Conservation (phyloP, 1,140 invertebrate species). For the Matsumurasca onukii region DNA sequence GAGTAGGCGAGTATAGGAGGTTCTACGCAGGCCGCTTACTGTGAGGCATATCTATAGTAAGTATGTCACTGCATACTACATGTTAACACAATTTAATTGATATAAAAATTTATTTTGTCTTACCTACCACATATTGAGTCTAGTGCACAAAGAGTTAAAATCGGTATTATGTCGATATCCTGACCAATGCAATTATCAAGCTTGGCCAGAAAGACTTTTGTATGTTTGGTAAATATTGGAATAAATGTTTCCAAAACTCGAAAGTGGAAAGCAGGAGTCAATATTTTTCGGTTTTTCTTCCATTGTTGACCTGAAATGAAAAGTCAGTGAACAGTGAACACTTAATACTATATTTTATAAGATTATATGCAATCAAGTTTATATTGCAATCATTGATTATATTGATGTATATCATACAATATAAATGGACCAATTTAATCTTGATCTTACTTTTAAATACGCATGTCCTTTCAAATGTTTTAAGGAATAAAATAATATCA, state of each 20-base stretch:
- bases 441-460: neutral
- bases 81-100: too few relatives aligned
- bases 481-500: too few relatives aligned
- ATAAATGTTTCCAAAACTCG: slow-evolving; percentile 83
- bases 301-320: slow-evolving; percentile 61
- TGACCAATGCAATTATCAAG: slow-evolving; percentile 55
- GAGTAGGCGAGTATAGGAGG: too few relatives aligned
- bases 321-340: slow-evolving; percentile 31
- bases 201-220: slow-evolving; percentile 62
- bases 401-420: neutral
- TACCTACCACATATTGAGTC: slow-evolving; percentile 76
- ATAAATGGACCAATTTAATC: neutral
- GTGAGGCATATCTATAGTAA: too few relatives aligned
- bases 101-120: too few relatives aligned
- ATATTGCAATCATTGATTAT: neutral
- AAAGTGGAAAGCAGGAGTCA: slow-evolving; percentile 91
- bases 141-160: slow-evolving; percentile 64
- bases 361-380: neutral
- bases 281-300: slow-evolving; percentile 67
- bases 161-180: slow-evolving; percentile 59
- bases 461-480: neutral
- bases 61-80: too few relatives aligned
- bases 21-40: too few relatives aligned
- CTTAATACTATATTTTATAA: neutral
- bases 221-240: slow-evolving; percentile 76